A percentile compares a stretch with the other conserved stretches of the same genome.
Evolutionary conservation across 2,888 invertebrate species (phyloP).

Genomic region (Macrostomum cliftonense): DNA sequence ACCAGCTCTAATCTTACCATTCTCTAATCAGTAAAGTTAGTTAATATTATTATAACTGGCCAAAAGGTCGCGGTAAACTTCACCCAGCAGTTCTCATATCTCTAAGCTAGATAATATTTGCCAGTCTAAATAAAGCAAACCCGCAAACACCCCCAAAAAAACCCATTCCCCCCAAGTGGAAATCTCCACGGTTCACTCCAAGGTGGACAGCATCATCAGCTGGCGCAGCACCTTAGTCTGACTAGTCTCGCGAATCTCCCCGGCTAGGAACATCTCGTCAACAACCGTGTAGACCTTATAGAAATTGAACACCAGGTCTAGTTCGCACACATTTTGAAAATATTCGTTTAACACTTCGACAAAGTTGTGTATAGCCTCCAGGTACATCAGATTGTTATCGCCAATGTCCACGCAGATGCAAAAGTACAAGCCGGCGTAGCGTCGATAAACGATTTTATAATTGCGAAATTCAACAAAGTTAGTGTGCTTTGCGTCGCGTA

Average conservation of each 20-base stretch:
- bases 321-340: conserved; percentile 97
- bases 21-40: no score
- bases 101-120: no score
- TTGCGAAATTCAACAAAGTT: conserved; percentile 98
- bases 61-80: no score
- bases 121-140: no score
- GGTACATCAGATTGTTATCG: conserved; percentile 91
- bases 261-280: conserved; percentile 98
- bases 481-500: conserved; percentile 95
- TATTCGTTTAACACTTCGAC: conserved; percentile 98
- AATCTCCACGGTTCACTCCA: no score
- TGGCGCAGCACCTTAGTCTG: conserved; percentile 98
- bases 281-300: conserved; percentile 97
- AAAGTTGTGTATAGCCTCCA: conserved; percentile 98
- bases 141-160: no score
- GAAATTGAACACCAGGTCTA: conserved; percentile 97
- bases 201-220: conserved; percentile 80
- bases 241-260: conserved; percentile 93
- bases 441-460: conserved; percentile 95
- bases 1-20: no score
- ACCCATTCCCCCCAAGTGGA: no score
- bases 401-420: conserved; percentile 98
- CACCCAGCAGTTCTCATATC: no score
- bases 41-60: no score
- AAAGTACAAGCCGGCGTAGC: conserved; percentile 95